A percentile compares a stretch with the other conserved stretches of the same genome.
These are phyloP conservation scores for Neofelis nebulosa DNA, from an alignment of 2,113 vertebrate species.

Conservation along the genomic window DNA sequence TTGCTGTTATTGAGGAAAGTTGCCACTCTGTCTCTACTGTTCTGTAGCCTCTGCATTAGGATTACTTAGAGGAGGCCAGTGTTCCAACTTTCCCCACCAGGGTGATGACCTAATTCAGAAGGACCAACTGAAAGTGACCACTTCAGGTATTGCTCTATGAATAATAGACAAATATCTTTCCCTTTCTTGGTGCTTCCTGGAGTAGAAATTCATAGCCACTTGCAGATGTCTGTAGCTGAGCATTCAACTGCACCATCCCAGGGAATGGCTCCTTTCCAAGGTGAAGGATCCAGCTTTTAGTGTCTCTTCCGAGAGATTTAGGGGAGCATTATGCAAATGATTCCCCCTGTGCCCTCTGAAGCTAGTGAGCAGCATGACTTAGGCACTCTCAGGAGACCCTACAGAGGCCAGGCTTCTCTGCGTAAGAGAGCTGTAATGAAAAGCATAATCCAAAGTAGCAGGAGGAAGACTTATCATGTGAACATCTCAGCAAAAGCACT, in stretches of 20 bases:
- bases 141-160: not conserved
- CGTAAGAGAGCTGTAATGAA: not conserved
- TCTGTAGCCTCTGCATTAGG: not conserved
- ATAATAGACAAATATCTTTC: not conserved
- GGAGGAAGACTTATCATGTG: not conserved
- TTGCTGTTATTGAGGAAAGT: not conserved
- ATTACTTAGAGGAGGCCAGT: not conserved
- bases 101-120: not conserved
- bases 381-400: not conserved
- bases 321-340: not conserved
- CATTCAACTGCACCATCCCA: not conserved
- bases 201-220: not conserved
- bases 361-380: not conserved
- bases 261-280: not conserved
- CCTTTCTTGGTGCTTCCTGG: not conserved
- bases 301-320: not conserved
- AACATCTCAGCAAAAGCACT: not conserved
- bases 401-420: not conserved
- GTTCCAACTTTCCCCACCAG: not conserved
- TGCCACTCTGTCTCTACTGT: not conserved
- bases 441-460: constrained; percentile 1
- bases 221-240: not conserved
- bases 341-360: not conserved
- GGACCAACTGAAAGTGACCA: not conserved
- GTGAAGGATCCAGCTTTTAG: not conserved